These are phyloP conservation scores for Monopis laevigella DNA, from an alignment of 2,888 invertebrate species.

Conservation along the genomic window DNA sequence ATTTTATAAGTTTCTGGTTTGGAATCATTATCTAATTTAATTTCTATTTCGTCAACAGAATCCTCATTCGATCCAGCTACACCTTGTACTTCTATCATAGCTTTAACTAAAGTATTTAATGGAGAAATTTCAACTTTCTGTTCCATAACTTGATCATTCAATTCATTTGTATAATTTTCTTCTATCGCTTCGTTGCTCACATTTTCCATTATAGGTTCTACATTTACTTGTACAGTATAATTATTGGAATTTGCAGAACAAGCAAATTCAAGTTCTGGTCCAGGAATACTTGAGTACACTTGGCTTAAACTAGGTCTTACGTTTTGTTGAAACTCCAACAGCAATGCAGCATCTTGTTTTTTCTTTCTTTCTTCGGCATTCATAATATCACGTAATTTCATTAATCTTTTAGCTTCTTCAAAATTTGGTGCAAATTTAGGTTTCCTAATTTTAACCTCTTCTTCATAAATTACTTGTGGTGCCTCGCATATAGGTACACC, in stretches of 20 bases:
- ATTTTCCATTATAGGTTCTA: background rate
- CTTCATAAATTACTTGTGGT: slow-evolving; percentile 49
- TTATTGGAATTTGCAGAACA: slow-evolving; percentile 24
- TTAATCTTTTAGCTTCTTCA: slow-evolving; percentile 71
- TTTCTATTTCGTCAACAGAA: background rate
- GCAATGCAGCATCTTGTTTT: slow-evolving; percentile 57
- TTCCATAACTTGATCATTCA: too few relatives aligned
- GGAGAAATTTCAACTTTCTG: too few relatives aligned
- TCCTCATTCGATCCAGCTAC: slow-evolving; percentile 5
- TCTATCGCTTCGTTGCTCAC: background rate
- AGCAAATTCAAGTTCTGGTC: slow-evolving; percentile 58
- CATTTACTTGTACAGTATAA: slow-evolving; percentile 14
- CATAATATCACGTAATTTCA: slow-evolving; percentile 73
- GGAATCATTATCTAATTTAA: background rate
- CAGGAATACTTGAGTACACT: slow-evolving; percentile 55
- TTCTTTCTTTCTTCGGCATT: slow-evolving; percentile 68
- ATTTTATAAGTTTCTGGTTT: too few relatives aligned
- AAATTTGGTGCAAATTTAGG: slow-evolving; percentile 76
- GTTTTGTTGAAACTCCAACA: slow-evolving; percentile 58
- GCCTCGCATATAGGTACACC: slow-evolving; percentile 37
- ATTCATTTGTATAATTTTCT: background rate
- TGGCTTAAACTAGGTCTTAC: slow-evolving; percentile 56
- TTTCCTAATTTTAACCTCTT: slow-evolving; percentile 62
- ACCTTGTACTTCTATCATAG: slow-evolving; percentile 1
- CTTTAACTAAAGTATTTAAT: too few relatives aligned